Conservation (phyloP, 2,113 vertebrate species). For the Cyprinodon tularosa region DNA sequence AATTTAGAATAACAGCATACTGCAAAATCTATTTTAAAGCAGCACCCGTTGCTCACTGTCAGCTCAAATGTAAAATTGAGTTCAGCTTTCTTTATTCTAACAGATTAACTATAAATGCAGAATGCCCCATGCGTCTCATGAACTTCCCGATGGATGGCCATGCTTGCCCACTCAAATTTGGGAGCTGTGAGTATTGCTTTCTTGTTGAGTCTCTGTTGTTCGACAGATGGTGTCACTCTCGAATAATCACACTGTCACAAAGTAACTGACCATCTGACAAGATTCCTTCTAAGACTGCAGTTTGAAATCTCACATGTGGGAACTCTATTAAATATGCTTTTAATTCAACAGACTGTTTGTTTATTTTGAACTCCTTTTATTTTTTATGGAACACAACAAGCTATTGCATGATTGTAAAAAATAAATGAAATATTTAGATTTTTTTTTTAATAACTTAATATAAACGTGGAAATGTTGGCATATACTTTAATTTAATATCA, state of each 20-base stretch:
- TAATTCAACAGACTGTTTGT: neutral
- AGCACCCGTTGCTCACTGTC: constrained; percentile 25
- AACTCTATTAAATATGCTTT: neutral
- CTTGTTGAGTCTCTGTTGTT: constrained; percentile 24
- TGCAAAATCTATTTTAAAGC: constrained; percentile 9
- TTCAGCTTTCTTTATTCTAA: constrained; percentile 42
- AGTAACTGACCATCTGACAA: constrained; percentile 39
- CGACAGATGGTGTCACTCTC: constrained; percentile 57
- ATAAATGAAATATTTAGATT: neutral
- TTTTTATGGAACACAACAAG: neutral
- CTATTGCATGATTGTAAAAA: neutral
- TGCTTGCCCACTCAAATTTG: constrained; percentile 85
- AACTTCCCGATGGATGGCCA: constrained; percentile 88
- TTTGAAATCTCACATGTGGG: constrained; percentile 27
- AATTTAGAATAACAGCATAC: neutral
- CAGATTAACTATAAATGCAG: constrained; percentile 86
- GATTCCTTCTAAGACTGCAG: constrained; percentile 18
- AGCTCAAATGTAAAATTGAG: constrained; percentile 36
- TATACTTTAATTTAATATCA: neutral
- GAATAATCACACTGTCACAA: constrained; percentile 35
- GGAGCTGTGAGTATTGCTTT: constrained; percentile 81
- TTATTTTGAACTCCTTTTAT: neutral
- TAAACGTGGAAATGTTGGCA: neutral
- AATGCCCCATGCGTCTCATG: constrained; percentile 86
- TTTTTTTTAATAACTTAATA: neutral